A percentile compares a stretch with the other conserved stretches of the same genome.
Evolutionary conservation across 2,888 invertebrate species (phyloP).

Genomic region (Eristalis arbustorum): DNA sequence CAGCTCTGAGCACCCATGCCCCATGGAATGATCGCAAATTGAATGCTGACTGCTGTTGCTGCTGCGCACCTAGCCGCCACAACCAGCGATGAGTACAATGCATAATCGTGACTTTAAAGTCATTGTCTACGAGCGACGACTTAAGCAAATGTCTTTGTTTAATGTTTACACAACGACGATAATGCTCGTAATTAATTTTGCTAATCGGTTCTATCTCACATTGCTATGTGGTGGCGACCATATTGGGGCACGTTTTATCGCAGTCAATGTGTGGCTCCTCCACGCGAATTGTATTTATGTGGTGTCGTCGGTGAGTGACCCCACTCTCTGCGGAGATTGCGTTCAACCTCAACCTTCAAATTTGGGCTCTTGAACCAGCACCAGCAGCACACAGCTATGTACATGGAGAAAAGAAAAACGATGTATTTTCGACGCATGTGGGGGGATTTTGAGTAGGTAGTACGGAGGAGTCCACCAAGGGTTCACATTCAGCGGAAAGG

Average conservation of each 20-base stretch:
- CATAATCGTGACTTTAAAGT: constrained; percentile 40
- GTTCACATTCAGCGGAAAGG: constrained; percentile 16
- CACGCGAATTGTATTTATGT: neutral
- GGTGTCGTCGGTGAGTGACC: constrained; percentile 22
- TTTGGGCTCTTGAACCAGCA: neutral
- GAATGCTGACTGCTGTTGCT: constrained; percentile 16
- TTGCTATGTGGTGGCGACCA: neutral
- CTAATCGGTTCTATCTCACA: constrained; percentile 2
- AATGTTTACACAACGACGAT: constrained; percentile 37
- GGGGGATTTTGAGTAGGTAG: neutral
- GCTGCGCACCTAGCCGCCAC: constrained; percentile 21
- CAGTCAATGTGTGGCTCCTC: neutral
- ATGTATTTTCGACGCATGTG: neutral
- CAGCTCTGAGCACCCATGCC: constrained; percentile 23
- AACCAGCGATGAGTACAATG: neutral
- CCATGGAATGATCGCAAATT: constrained; percentile 39
- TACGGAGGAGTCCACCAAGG: neutral
- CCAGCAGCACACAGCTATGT: neutral
- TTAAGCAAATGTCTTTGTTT: constrained; percentile 39
- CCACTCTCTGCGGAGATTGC: neutral
- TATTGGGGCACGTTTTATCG: constrained; percentile 13
- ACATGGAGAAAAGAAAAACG: neutral
- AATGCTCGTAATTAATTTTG: constrained; percentile 37
- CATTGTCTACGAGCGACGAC: constrained; percentile 32
- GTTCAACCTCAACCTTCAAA: constrained; percentile 22